Percentiles rank a stretch among this genome's conserved stretches.
Evolutionary conservation across 2,888 invertebrate genomes (phyloP).

Genomic region (Volucella inanis): DNA sequence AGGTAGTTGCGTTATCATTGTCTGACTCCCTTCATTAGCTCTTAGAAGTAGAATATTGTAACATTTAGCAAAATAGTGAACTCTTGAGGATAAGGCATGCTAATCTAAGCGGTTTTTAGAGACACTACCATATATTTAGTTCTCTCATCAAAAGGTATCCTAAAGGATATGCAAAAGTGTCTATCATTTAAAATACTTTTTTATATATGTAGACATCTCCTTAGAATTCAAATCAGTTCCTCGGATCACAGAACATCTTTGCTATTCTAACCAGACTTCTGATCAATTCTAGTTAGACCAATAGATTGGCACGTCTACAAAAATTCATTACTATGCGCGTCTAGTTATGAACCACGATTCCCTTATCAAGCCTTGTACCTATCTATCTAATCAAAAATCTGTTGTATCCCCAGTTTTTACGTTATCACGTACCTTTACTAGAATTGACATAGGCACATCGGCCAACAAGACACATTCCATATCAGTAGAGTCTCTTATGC

Average conservation of each 20-base stretch:
- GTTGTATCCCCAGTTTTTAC: constrained; percentile 40
- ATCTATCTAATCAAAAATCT: constrained; percentile 41
- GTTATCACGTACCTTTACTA: constrained; percentile 58
- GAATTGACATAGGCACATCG: constrained; percentile 63
- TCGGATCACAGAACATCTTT: constrained; percentile 20
- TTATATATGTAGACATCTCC: neutral
- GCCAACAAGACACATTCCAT: constrained; percentile 70
- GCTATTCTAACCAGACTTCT: constrained; percentile 27
- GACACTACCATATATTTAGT: too few relatives aligned
- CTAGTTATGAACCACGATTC: constrained; percentile 9
- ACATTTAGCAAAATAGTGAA: too few relatives aligned
- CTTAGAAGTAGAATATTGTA: too few relatives aligned
- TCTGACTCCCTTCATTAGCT: too few relatives aligned
- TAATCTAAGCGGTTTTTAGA: too few relatives aligned
- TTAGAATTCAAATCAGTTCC: constrained; percentile 6
- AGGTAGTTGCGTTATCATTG: too few relatives aligned
- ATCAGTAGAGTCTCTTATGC: constrained; percentile 26
- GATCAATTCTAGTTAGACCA: constrained; percentile 3
- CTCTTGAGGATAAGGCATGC: too few relatives aligned
- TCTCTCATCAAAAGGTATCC: too few relatives aligned
- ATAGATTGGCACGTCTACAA: neutral
- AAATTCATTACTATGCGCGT: neutral
- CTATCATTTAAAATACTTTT: too few relatives aligned
- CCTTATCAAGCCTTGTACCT: constrained; percentile 44
- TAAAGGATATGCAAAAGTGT: too few relatives aligned